phyloP scores from a whole-genome alignment of 2,113 vertebrate species.

The Eidolon helvum region DNA sequence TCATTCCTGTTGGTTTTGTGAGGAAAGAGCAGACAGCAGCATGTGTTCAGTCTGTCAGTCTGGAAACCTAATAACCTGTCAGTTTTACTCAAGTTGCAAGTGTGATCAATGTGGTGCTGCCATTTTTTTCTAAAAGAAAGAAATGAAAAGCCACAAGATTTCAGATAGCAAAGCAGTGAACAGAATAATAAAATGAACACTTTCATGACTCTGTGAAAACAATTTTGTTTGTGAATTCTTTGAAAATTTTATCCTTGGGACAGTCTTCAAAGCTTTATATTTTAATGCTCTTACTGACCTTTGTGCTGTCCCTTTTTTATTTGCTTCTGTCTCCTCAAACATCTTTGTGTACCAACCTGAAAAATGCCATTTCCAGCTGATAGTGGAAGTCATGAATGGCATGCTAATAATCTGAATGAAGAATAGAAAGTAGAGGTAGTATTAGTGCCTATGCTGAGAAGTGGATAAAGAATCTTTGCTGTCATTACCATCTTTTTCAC shows the following conservation, averaged over 20 bases:
- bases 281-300: constrained; percentile 49
- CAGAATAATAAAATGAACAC: constrained; percentile 55
- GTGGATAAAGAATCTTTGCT: not conserved
- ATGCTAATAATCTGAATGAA: not conserved
- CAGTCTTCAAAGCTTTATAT: not conserved
- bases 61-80: not conserved
- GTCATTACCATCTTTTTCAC: constrained; percentile 6
- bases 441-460: fast-evolving
- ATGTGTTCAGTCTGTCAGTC: not conserved
- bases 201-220: constrained; percentile 55
- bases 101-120: not conserved
- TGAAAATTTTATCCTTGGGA: constrained; percentile 47
- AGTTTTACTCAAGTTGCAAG: constrained; percentile 30
- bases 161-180: constrained; percentile 63
- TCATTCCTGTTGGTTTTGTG: not conserved
- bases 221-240: constrained; percentile 58
- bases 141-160: constrained; percentile 3
- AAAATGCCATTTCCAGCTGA: not conserved
- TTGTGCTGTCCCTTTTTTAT: constrained; percentile 16
- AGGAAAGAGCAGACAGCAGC: not conserved
- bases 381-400: constrained; percentile 3
- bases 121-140: not conserved
- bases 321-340: not conserved
- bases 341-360: constrained; percentile 33
- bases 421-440: not conserved